Evolutionary conservation across 2,797 vertebrate species (phyloP), one percentile per base, ranked within the genome.

Genomic region (Clarias pachynema): DNA sequence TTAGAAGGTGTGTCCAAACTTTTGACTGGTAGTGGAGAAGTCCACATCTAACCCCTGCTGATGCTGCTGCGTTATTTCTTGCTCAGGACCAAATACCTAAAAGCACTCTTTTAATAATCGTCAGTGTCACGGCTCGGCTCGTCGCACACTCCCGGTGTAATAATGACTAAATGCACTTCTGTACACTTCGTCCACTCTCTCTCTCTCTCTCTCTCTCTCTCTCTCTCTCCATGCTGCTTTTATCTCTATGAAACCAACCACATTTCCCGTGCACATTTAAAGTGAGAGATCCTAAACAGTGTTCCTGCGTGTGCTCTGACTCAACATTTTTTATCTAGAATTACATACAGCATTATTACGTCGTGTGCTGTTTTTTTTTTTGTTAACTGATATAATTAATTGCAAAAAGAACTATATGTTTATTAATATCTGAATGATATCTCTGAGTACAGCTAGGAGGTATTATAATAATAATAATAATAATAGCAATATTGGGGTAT

Each of bases 11-110:
- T 49, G 44, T 49, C 44, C 44, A 49, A 49, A 49, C 44, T 49
- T 49, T 49, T 49, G 44, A 14, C 44, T 49, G 10, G 44, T 49
- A 14, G 44, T 49, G 44, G 10, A 22, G 5, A 22, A 44, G 14
- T 89, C 79, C 86, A 70, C 82, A 65, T 80, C 84, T 83, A 80
- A 81, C 83, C 59, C 68, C 79, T 86, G 69, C 84, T 83, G 85
- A 89, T 88, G 86, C 83, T 84, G 85, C 89, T 88, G 86, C 81
- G 77, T 86, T 87, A 85, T 86, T 87, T 87, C 86, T 60, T 79
- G 84, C 86, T 85, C 68, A 10, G 79, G 4, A 2, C 14, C 5
- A 12, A 24, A 31, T 7, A 26, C 77, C 60, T 80, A 70, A 81
- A 86, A 72, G 44, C 81, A 9, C 82, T 59, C 5, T 37, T 82